Evolutionary conservation across 2,113 vertebrate species (phyloP), one percentile per base, ranked within the genome.

Genomic region (Heterochromis multidens): DNA sequence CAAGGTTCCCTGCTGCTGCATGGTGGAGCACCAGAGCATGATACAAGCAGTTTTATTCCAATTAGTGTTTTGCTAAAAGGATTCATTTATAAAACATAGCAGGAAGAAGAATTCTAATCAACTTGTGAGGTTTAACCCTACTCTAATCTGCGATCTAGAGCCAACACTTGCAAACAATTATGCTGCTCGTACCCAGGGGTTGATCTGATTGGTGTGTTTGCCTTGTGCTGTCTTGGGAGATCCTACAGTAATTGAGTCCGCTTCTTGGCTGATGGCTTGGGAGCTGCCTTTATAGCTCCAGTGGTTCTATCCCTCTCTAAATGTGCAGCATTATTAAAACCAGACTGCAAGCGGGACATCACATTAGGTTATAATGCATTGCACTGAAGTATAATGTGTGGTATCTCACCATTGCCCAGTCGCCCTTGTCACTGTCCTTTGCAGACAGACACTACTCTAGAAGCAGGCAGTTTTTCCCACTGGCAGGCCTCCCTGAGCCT

Each of bases 131-230:
- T 87, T 93, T 82, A 92, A 84, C 57, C 78, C 54, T 76, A 10
- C 72, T 77, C 59, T 87, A 87, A 90, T 90, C 88, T 88, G 70
- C 12, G 4, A 85, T 84, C 52, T 35, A 27, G 54, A 80, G 80
- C 84, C 87, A 91, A 93, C 92, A 93, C 89, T 95, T 93, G 93
- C 85, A 90, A 93, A 89, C 89, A 91, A 93, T 95, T 94, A 93
- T 27, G 49, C 57, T 52, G 60, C 83, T 81, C 60, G 76, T 89
- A 90, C 87, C 89, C 33, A 91, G 89, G 72, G 89, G 79, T 81
- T n/a, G n/a, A 82, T 92, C 80, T 95, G 93, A 95, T 93, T 95
- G 92, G 88, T 88, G 79, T 87, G 82, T 93, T 94, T 94, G 92
- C 90, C 84, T 91, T 77, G 61, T 61, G 46, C 81, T 80, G 88